Evolutionary conservation across 2,797 vertebrate species (phyloP), one percentile per base, ranked within the genome.

Genomic region (Octomys mimax): DNA sequence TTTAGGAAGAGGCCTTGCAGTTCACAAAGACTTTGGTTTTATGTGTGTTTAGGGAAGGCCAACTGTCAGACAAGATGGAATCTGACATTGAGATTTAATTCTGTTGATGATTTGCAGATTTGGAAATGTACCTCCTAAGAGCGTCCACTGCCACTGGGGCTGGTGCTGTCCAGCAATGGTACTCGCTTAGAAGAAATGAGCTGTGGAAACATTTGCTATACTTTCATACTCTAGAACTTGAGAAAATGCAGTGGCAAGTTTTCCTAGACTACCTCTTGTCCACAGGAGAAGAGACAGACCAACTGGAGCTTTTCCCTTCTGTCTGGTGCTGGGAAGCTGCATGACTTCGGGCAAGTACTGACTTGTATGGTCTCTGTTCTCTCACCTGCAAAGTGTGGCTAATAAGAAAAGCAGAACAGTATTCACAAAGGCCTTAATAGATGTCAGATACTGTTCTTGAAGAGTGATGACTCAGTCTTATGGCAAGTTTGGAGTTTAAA

Each of bases 31-130:
- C 80, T 93, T 92, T 78, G 68, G 22, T 93, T 95, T 90, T 91
- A 91, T 93, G 94, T 79, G 80, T 70, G 39, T 90, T 95, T 83
- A 52, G 57, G 86, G 80, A 95, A 97, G 73, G 75, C 75, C 36
- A 42, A 31, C 64, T 89, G 85, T 90, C 42, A 89, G 78, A 71
- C 81, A 88, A 95, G 88, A 97, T 92, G 64, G 81, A 73, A 87
- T 33, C 36, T 91, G 91, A 91, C 93, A 89, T 92, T 96, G 90
- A 86, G 75, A 87, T 86, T 92, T 92, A 95, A 86, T 93, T 87
- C 70, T 77, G n/a, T 36, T 79, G 94, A 91, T 83, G 81, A 79
- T 64, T 77, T 84, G 21, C 87, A 94, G 93, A 24, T 36, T 59
- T 85, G 39, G 91, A 59, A 89, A 75, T 31, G 59, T 26, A 42